phyloP scores from a whole-genome alignment of 2,797 vertebrate species.

The Scleropages formosus region DNA sequence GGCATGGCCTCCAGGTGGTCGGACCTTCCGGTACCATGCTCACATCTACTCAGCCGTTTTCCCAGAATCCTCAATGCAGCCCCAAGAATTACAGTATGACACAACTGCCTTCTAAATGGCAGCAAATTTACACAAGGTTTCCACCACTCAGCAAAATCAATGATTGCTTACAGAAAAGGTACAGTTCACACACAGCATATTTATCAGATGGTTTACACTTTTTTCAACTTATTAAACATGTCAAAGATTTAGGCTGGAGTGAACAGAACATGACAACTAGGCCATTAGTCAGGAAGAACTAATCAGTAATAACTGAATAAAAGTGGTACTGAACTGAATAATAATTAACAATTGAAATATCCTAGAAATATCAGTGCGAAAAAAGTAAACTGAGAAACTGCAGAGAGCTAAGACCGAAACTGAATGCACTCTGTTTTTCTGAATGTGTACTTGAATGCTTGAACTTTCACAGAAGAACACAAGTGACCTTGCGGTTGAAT shows the following conservation, averaged over 20 bases:
- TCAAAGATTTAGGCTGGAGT: not conserved
- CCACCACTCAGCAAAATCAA: slow-evolving; percentile 5
- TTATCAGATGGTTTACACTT: not conserved
- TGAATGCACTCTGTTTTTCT: not conserved
- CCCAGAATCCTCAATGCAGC: slow-evolving; percentile 9
- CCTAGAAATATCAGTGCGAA: not conserved
- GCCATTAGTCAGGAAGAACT: not conserved
- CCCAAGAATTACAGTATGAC: not conserved
- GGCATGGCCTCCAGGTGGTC: slow-evolving; percentile 21
- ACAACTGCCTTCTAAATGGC: slow-evolving; percentile 3
- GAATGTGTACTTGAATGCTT: too few relatives aligned
- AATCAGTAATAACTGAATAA: too few relatives aligned
- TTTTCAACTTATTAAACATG: not conserved
- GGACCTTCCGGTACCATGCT: not conserved
- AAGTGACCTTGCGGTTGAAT: not conserved
- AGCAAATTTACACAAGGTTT: not conserved
- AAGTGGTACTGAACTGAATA: too few relatives aligned
- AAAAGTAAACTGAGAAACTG: not conserved
- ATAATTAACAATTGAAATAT: not conserved
- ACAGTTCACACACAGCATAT: not conserved
- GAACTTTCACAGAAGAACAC: not conserved
- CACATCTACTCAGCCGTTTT: not conserved
- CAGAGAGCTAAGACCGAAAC: not conserved
- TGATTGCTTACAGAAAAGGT: slow-evolving; percentile 2
- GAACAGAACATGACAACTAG: not conserved